A percentile compares a stretch with the other conserved stretches of the same genome.
Evolutionary conservation across 1,140 invertebrate genomes (phyloP).

Genomic region (Psilanteris sp.): DNA sequence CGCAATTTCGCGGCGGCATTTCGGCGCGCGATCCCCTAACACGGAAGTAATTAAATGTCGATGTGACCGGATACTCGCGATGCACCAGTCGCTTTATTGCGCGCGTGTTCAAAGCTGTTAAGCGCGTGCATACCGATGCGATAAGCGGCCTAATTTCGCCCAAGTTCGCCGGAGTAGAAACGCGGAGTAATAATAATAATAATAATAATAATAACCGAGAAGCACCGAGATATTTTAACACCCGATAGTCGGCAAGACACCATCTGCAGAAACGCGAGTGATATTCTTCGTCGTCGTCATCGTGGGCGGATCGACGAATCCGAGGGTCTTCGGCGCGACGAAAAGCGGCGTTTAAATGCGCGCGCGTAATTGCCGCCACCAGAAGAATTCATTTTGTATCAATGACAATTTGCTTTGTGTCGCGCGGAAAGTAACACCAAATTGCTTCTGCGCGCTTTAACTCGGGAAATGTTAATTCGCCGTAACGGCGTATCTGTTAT

Average conservation of each 20-base stretch:
- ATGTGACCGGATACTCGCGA: slow-evolving; percentile 55
- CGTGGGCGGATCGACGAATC: no score
- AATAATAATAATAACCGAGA: slow-evolving; percentile 47
- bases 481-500: no score
- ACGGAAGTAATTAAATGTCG: slow-evolving; percentile 67
- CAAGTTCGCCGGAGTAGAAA: slow-evolving; percentile 44
- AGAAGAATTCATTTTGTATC: no score
- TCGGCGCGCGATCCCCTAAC: slow-evolving; percentile 33
- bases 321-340: no score
- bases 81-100: slow-evolving; percentile 53
- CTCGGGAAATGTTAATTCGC: no score
- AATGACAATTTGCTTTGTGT: no score
- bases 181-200: no score
- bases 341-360: no score
- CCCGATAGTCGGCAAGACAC: slow-evolving; percentile 40
- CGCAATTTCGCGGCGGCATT: slow-evolving; percentile 8
- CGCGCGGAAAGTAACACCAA: no score
- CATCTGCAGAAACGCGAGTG: slow-evolving; percentile 45
- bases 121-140: slow-evolving; percentile 53
- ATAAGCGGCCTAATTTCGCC: slow-evolving; percentile 59
- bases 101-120: slow-evolving; percentile 45
- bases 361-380: no score
- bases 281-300: no score
- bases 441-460: no score
- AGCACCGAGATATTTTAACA: slow-evolving; percentile 46